Evolutionary conservation across 2,888 invertebrate genomes (phyloP), one percentile per base, ranked within the genome.

Genomic region (Acleris cristana): DNA sequence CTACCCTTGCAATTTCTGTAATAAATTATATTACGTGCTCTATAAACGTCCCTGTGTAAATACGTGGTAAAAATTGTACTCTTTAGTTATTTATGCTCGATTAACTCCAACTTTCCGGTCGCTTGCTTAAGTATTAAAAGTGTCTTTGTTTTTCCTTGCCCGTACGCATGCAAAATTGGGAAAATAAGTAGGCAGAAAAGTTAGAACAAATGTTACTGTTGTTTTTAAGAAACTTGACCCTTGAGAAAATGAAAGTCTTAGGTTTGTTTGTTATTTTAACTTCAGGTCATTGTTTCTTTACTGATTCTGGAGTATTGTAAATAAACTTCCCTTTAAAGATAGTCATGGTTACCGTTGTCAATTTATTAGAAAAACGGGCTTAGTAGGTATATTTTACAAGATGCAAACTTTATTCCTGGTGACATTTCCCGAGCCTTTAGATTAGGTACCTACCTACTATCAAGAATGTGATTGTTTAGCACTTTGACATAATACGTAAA

Each of bases 71-170:
- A 60, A 65, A 56, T 26, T 49, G 40, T 48, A 23, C 59, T 40
- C 64, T 68, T 64, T 55, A 64, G 66, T 65, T 66, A 66, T 66
- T 69, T 66, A 64, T 59, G 56, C 56, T 45, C 60, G 63, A 65
- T 63, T 69, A 55, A 48, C 59, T 34, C 63, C 16, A 56, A 57
- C 63, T 58, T 62, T 48, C 55, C 26, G 52, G 34, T 48, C 23
- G n/a, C 16, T 53, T 49, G 19, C 34, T 66, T 21, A 61, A 61
- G 52, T 58, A 62, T 65, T 65, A 54, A 52, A 51, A 65, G 45
- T n/a, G 45, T 45, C 57, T 51, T 60, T 61, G 60, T 54, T 56
- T 58, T 45, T 48, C 55, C 61, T 51, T 56, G 14, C 14, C 40
- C 40, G 40, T 55, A 54, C 54, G 54, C 49, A 60, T 55, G 59